Base-by-base conservation (phyloP, 2,888 invertebrate species). In the Oscheius sp. region DNA sequence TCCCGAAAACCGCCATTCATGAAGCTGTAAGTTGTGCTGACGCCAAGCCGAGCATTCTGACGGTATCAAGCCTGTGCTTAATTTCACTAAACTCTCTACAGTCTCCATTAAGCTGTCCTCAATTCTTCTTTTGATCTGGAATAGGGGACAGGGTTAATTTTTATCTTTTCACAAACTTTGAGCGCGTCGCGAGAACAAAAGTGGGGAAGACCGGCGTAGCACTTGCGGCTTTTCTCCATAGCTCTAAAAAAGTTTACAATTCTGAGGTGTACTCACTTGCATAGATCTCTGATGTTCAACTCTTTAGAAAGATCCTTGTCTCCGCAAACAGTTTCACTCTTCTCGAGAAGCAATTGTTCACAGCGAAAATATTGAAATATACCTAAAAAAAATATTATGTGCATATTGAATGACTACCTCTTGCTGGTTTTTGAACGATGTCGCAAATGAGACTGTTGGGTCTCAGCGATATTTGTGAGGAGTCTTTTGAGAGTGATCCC, bases 41-140 rank as follows among this genome's bases (percentile, higher is more conserved):
- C 68, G 21, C 68, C 68, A 68, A 13, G 37, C 29, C 2, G 68
- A 33, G 21, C 68, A 68, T 29, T 37, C 55, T 21, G 68, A 35
- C 21, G 68, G 68, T 7, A 68, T 35, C 35, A 55, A n/a, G 1
- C 68, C 68, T 11, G 68, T 68, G 5, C 37, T 35, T 9, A 68
- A 21, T 55, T 55, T 53, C 2, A 68, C 68, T 4, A 68, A 35
- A 35, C 55, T 33, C 21, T 68, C 68, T 35, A 33, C 35, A 37
- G 68, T 68, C 35, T 68, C 68, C 68, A 68, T 68, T 13, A 68
- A 29, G 13, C 53, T 29, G 4, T 68, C 68, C 11, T 68, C 68
- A 7, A 68, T 37, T 35, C 35, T 33, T 55, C 55, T 32, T 35
- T 68, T 68, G 13, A 68, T 37, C 68, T 68, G n/a, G 7, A 68